Evolutionary conservation across 2,888 invertebrate species (phyloP).

Genomic region (Caenorhabditis angaria): DNA sequence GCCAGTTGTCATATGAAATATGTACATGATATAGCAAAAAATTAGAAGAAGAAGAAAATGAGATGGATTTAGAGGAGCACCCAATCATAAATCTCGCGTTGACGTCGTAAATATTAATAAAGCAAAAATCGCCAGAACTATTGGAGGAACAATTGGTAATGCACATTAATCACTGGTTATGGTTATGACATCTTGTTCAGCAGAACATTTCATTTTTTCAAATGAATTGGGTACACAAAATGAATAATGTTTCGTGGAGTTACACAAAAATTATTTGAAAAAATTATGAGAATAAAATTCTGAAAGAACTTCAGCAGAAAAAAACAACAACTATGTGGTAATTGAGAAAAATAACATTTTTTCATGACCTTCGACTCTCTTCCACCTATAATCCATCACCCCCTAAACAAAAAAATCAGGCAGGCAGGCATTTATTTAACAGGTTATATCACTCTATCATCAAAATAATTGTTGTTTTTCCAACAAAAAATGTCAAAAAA

Average conservation of each 20-base stretch:
- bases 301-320: background rate
- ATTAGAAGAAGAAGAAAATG: background rate
- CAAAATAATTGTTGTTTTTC: background rate
- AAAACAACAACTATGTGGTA: slow-evolving; percentile 2
- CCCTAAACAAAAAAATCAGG: background rate
- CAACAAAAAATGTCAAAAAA: too few relatives aligned
- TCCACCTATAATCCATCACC: background rate
- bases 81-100: background rate
- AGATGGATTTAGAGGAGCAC: background rate
- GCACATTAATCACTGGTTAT: background rate
- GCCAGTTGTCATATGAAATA: slow-evolving; percentile 2
- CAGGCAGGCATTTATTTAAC: slow-evolving; percentile 8
- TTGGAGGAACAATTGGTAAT: background rate
- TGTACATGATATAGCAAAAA: too few relatives aligned
- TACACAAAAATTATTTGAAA: too few relatives aligned
- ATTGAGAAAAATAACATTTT: slow-evolving; percentile 6
- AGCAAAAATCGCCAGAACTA: background rate
- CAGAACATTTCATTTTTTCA: background rate
- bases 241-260: too few relatives aligned
- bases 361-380: slow-evolving; percentile 1
- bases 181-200: slow-evolving; percentile 1
- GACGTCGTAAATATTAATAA: slow-evolving; percentile 1
- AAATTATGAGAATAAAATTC: too few relatives aligned
- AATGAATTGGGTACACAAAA: background rate
- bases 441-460: slow-evolving; percentile 8